phyloP scores from a whole-genome alignment of 2,888 invertebrate genomes.

The Dryocosmus kuriphilus region DNA sequence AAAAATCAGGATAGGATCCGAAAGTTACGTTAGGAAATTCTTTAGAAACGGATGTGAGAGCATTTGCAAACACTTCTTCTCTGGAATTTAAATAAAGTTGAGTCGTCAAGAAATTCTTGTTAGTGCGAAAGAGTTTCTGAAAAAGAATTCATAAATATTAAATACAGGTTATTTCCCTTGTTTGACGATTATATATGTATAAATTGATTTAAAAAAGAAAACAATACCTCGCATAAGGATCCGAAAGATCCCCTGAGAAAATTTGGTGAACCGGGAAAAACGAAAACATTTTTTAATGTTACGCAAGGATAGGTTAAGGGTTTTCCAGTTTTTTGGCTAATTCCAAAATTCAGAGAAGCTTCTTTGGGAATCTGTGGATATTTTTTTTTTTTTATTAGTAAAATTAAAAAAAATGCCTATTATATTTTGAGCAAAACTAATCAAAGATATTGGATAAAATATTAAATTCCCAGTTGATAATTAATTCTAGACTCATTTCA shows the following conservation, averaged over 20 bases:
- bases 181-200: neutral
- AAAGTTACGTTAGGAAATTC: conserved; percentile 79
- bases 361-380: conserved; percentile 79
- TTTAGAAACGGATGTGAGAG: conserved; percentile 75
- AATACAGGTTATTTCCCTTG: neutral
- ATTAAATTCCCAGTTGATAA: neutral
- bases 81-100: conserved; percentile 77
- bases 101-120: conserved; percentile 75
- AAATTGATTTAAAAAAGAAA: neutral
- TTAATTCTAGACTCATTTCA: neutral
- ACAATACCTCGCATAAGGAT: conserved; percentile 71
- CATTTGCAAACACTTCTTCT: conserved; percentile 77
- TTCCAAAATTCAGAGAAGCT: conserved; percentile 77
- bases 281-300: conserved; percentile 82
- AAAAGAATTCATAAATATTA: conserved; percentile 45
- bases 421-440: neutral
- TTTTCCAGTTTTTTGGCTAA: conserved; percentile 64
- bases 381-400: conserved; percentile 30
- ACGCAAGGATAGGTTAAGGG: conserved; percentile 77
- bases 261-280: conserved; percentile 86
- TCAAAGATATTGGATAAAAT: neutral
- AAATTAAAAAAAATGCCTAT: neutral
- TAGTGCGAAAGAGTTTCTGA: conserved; percentile 74
- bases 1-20: conserved; percentile 80
- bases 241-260: conserved; percentile 77